Percentiles rank a stretch among this genome's conserved stretches.
phyloP scores from a whole-genome alignment of 2,888 invertebrate genomes.

The Punctoribates punctum region DNA sequence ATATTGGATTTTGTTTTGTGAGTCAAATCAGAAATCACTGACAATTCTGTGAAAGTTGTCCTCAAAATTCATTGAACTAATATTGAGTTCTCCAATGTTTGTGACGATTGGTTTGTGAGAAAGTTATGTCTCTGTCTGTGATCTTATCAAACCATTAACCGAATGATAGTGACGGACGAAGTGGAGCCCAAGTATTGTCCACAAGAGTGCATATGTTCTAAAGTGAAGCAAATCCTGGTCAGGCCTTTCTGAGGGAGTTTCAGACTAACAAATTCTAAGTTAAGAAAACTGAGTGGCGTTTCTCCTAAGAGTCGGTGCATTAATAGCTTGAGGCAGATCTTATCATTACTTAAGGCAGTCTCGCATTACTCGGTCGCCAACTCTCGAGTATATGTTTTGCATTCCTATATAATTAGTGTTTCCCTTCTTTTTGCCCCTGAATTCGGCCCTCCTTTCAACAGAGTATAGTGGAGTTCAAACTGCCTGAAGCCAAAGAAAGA shows the following conservation, averaged over 20 bases:
- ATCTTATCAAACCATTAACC: too few species aligned
- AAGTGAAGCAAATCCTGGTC: too few species aligned
- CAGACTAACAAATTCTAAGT: too few species aligned
- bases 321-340: constrained; percentile 23
- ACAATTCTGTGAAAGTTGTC: not conserved
- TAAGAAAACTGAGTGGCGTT: not conserved
- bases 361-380: constrained; percentile 27
- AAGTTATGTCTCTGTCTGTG: too few species aligned
- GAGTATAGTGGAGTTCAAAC: constrained; percentile 4
- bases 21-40: not conserved
- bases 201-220: too few species aligned
- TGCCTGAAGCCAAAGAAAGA: constrained; percentile 3
- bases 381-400: constrained; percentile 11
- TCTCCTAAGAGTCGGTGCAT: constrained; percentile 13
- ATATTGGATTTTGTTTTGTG: not conserved
- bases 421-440: not conserved
- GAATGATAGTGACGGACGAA: too few species aligned
- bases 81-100: too few species aligned
- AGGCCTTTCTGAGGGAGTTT: too few species aligned
- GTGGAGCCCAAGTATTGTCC: too few species aligned
- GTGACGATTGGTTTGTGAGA: not conserved
- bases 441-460: constrained; percentile 28
- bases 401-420: constrained; percentile 18
- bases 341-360: constrained; percentile 18
- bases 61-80: not conserved